Evolutionary conservation across 2,113 vertebrate genomes (phyloP).

Genomic region (Amphilophus citrinellus): DNA sequence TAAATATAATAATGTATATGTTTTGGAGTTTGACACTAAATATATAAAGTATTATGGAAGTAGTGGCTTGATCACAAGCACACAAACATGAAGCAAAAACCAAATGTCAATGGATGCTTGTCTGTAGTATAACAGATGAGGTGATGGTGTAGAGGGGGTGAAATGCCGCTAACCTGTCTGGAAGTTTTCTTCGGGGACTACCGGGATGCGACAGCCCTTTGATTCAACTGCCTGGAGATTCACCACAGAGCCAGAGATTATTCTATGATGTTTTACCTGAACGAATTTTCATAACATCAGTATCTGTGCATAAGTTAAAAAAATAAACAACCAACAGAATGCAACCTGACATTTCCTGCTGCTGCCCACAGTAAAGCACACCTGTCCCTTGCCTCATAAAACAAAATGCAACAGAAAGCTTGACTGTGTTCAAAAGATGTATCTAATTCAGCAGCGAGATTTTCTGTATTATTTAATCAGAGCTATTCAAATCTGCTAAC

Average conservation of each 20-base stretch:
- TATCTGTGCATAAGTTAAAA: not conserved
- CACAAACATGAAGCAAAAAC: not conserved
- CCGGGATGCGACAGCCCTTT: slow-evolving; percentile 39
- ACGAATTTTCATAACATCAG: slow-evolving; percentile 8
- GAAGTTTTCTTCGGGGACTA: slow-evolving; percentile 59
- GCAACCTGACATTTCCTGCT: not conserved
- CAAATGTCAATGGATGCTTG: not conserved
- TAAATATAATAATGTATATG: too few species aligned
- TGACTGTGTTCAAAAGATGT: not conserved
- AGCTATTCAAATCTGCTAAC: not conserved
- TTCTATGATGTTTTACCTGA: slow-evolving; percentile 76
- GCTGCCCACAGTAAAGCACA: not conserved
- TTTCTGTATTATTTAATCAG: not conserved
- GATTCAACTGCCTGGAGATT: slow-evolving; percentile 61
- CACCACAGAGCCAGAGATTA: slow-evolving; percentile 56
- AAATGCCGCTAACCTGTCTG: slow-evolving; percentile 78
- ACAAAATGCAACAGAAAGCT: not conserved
- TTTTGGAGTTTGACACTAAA: not conserved
- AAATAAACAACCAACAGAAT: slow-evolving; percentile 8
- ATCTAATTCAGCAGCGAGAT: not conserved
- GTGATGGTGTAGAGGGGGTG: not conserved
- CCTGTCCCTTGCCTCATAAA: not conserved
- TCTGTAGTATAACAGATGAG: not conserved
- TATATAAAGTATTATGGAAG: not conserved
- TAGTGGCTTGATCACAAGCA: not conserved